Conservation (phyloP, 1,140 invertebrate genomes). For the Danaus melanippus region DNA sequence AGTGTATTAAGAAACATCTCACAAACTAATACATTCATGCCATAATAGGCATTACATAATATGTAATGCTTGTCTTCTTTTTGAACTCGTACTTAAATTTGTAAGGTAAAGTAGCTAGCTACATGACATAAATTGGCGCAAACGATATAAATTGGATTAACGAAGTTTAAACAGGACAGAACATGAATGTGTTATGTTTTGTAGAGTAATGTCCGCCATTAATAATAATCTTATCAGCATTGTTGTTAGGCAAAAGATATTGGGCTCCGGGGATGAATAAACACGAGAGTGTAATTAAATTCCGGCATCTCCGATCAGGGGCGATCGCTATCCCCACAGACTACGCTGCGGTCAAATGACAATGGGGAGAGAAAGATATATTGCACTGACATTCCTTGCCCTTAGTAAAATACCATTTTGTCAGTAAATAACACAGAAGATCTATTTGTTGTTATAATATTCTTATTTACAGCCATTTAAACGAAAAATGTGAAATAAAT, state of each 20-base stretch:
- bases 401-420: too few relatives aligned
- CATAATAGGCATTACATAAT: too few relatives aligned
- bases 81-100: too few relatives aligned
- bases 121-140: conserved; percentile 8
- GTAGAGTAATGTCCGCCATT: conserved; percentile 22
- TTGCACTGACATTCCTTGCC: conserved; percentile 9
- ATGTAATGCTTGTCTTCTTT: too few relatives aligned
- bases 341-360: conserved; percentile 30
- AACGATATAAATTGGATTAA: conserved; percentile 17
- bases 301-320: conserved; percentile 28
- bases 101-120: too few relatives aligned
- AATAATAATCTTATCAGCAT: conserved; percentile 26
- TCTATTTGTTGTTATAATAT: too few relatives aligned
- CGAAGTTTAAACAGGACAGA: conserved; percentile 16
- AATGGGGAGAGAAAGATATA: conserved; percentile 24
- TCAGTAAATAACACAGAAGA: too few relatives aligned
- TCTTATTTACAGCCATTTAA: too few relatives aligned
- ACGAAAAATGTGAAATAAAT: too few relatives aligned
- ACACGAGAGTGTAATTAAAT: conserved; percentile 52
- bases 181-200: conserved; percentile 5
- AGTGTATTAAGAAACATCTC: too few relatives aligned
- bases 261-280: conserved; percentile 30
- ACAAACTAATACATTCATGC: too few relatives aligned
- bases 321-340: conserved; percentile 37
- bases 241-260: conserved; percentile 21